A percentile compares a stretch with the other conserved stretches of the same genome.
Evolutionary conservation across 2,797 vertebrate species (phyloP).

Genomic region (Peromyscus nudipes): DNA sequence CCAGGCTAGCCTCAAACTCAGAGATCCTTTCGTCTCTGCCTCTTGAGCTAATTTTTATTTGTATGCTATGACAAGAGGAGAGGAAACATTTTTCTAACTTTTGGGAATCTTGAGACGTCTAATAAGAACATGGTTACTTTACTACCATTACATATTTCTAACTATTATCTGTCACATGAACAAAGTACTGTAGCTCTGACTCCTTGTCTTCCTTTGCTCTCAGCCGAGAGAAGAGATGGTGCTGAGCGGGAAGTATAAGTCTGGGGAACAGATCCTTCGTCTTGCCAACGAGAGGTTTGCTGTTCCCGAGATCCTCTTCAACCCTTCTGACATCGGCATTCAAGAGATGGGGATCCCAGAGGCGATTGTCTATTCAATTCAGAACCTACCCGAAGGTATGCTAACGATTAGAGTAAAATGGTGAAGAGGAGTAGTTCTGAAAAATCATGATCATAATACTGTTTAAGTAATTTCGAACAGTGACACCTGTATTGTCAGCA

Average conservation of each 20-base stretch:
- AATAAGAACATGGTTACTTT: constrained; percentile 7
- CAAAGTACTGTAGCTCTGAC: not conserved
- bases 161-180: constrained; percentile 1
- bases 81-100: constrained; percentile 39
- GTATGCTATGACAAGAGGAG: not conserved
- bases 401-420: constrained; percentile 10
- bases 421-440: constrained; percentile 38
- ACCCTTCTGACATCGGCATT: constrained; percentile 98
- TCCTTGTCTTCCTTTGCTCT: constrained; percentile 76
- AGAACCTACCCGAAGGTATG: constrained; percentile 96
- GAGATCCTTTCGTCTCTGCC: not conserved
- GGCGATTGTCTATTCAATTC: constrained; percentile 95
- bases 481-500: constrained; percentile 28
- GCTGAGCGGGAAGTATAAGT: constrained; percentile 97
- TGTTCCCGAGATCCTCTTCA: constrained; percentile 98
- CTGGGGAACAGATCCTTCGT: constrained; percentile 97
- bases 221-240: constrained; percentile 98
- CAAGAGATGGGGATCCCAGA: constrained; percentile 99
- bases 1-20: not conserved
- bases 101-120: constrained; percentile 29
- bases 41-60: not conserved
- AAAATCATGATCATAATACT: not conserved
- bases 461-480: constrained; percentile 34
- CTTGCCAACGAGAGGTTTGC: constrained; percentile 98
- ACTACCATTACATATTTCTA: not conserved